These are phyloP conservation scores for Mesoligia furuncula DNA, from an alignment of 2,888 invertebrate species.

Conservation along the genomic window DNA sequence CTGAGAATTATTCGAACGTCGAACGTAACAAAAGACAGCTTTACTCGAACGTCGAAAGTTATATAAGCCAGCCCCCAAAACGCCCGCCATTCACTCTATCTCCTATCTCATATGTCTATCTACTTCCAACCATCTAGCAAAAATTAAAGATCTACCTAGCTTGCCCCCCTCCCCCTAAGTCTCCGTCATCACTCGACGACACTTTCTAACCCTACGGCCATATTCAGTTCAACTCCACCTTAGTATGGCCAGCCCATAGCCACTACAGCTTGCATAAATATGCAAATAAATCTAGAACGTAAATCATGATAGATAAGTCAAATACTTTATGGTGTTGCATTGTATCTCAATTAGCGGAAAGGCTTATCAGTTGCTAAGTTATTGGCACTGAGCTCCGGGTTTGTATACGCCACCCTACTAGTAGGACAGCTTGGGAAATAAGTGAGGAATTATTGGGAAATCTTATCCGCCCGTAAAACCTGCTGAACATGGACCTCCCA, in stretches of 20 bases:
- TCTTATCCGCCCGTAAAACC: not conserved
- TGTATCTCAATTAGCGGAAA: constrained; percentile 55
- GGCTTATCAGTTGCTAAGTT: constrained; percentile 45
- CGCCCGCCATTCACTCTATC: not conserved
- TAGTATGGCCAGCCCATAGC: constrained; percentile 2
- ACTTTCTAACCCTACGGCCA: not conserved
- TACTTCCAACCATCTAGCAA: not conserved
- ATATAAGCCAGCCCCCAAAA: not conserved
- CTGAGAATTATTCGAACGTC: not conserved
- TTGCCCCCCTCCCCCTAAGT: not conserved
- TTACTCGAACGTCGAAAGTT: not conserved
- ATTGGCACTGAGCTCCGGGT: constrained; percentile 10
- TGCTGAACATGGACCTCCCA: not conserved
- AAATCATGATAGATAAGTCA: constrained; percentile 54
- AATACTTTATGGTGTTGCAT: constrained; percentile 45
- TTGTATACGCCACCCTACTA: constrained; percentile 26
- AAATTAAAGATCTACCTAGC: not conserved
- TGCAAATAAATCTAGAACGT: constrained; percentile 16
- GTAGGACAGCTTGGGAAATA: not conserved
- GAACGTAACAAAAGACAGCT: not conserved
- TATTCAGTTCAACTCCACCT: constrained; percentile 1
- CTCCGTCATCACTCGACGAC: not conserved
- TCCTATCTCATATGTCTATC: not conserved
- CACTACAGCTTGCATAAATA: constrained; percentile 24
- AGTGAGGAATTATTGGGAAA: constrained; percentile 7